phyloP scores from a whole-genome alignment of 92 coral and sea anemone species.

The Ricordea florida region DNA sequence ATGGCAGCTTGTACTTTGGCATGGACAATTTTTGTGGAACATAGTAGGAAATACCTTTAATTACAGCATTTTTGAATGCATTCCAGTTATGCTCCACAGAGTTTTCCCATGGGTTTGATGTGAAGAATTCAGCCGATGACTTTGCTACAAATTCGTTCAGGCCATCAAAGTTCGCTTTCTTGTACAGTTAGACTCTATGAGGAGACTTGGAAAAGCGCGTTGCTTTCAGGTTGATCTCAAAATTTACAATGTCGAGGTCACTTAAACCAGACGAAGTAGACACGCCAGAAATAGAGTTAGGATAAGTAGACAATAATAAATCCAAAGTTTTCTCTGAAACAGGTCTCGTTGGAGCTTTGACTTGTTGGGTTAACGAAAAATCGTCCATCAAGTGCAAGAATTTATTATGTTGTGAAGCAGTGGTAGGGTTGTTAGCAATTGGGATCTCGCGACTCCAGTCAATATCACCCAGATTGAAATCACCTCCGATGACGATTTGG shows the following conservation, averaged over 20 bases:
- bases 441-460: too few species aligned
- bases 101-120: conserved; percentile 30
- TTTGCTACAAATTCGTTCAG: conserved; percentile 1
- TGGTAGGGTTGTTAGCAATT: too few species aligned
- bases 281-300: conserved; percentile 18
- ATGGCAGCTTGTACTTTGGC: conserved; percentile 36
- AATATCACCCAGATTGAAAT: too few species aligned
- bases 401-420: too few species aligned
- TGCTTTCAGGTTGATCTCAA: conserved; percentile 18
- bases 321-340: conserved; percentile 49
- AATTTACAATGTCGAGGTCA: conserved; percentile 28
- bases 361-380: conserved; percentile 51
- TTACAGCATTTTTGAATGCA: conserved; percentile 3
- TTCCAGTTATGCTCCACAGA: conserved; percentile 40
- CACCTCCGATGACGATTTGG: too few species aligned
- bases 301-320: conserved; percentile 29
- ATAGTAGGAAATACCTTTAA: neutral
- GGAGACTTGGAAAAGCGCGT: conserved; percentile 32
- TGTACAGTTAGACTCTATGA: conserved; percentile 19
- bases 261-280: conserved; percentile 37
- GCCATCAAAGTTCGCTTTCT: conserved; percentile 29
- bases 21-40: conserved; percentile 23
- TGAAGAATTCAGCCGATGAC: conserved; percentile 26
- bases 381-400: too few species aligned
- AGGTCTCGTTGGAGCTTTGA: conserved; percentile 50